phyloP scores from a whole-genome alignment of 64 coral and sea anemone genomes.

The Catalaphyllia jardinei region DNA sequence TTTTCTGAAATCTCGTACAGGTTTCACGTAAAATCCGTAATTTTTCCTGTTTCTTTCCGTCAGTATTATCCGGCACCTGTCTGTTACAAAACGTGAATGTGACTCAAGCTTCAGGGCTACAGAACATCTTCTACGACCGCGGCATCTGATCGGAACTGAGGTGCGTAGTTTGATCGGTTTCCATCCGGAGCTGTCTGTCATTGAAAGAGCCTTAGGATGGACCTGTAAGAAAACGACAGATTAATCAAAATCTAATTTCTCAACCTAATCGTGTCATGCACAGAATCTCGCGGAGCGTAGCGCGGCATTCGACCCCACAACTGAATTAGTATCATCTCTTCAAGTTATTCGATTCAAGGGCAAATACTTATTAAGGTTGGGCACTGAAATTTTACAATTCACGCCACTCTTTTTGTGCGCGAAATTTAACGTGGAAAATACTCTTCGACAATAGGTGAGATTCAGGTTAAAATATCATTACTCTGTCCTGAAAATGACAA shows the following conservation, averaged over 20 bases:
- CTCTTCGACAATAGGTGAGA: too few relatives aligned
- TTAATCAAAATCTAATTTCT: neutral
- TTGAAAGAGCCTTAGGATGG: slow-evolving; percentile 52
- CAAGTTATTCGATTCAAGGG: too few relatives aligned
- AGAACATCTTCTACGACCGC: slow-evolving; percentile 30
- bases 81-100: slow-evolving; percentile 69
- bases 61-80: slow-evolving; percentile 66
- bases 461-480: too few relatives aligned
- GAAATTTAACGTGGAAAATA: too few relatives aligned
- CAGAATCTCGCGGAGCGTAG: neutral
- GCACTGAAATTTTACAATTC: too few relatives aligned
- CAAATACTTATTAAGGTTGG: too few relatives aligned
- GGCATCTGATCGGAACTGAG: slow-evolving; percentile 64
- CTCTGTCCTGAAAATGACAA: too few relatives aligned
- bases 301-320: too few relatives aligned
- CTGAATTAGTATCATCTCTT: too few relatives aligned
- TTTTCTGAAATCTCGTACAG: slow-evolving; percentile 79
- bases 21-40: slow-evolving; percentile 67
- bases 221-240: slow-evolving; percentile 28
- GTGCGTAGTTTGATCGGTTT: slow-evolving; percentile 55
- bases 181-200: slow-evolving; percentile 71
- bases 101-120: slow-evolving; percentile 48
- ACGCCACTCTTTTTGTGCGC: too few relatives aligned
- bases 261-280: neutral
- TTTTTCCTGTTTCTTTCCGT: slow-evolving; percentile 78